These are phyloP conservation scores for Gallinago nigripennis DNA, from an alignment of 2,797 vertebrate genomes.

Conservation along the genomic window DNA sequence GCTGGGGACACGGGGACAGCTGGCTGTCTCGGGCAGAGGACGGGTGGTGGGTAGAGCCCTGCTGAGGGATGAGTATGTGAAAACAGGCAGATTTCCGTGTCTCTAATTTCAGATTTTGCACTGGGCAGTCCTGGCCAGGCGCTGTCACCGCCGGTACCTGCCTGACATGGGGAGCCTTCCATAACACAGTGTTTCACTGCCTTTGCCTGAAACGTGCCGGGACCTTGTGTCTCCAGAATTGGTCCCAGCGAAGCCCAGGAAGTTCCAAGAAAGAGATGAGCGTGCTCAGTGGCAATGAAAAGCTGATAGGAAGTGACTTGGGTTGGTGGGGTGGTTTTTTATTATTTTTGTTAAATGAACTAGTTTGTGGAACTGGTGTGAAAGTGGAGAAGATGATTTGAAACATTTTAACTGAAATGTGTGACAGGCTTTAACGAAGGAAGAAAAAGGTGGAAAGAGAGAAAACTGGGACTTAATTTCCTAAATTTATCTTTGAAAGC, in stretches of 20 bases:
- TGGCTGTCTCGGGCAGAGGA: background rate
- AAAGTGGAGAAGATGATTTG: background rate
- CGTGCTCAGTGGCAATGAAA: background rate
- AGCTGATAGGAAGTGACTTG: background rate
- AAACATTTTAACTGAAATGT: background rate
- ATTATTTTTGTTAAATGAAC: background rate
- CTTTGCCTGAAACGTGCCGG: fast-evolving
- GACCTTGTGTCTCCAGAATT: background rate
- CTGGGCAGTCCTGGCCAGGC: background rate
- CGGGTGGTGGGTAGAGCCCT: background rate
- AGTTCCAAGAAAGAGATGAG: background rate
- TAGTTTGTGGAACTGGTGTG: background rate
- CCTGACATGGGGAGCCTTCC: background rate
- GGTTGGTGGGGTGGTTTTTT: background rate
- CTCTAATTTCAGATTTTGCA: background rate
- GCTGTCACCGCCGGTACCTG: background rate
- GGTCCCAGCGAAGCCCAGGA: background rate
- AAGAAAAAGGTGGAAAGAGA: background rate
- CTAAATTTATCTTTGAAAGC: background rate
- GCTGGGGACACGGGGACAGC: background rate
- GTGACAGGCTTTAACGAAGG: background rate
- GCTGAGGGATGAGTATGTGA: background rate
- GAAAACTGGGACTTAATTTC: background rate
- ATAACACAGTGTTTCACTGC: background rate
- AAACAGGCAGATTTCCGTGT: background rate